These are phyloP conservation scores for Ellobium chinense DNA, from an alignment of 2,888 invertebrate genomes.

Conservation along the genomic window DNA sequence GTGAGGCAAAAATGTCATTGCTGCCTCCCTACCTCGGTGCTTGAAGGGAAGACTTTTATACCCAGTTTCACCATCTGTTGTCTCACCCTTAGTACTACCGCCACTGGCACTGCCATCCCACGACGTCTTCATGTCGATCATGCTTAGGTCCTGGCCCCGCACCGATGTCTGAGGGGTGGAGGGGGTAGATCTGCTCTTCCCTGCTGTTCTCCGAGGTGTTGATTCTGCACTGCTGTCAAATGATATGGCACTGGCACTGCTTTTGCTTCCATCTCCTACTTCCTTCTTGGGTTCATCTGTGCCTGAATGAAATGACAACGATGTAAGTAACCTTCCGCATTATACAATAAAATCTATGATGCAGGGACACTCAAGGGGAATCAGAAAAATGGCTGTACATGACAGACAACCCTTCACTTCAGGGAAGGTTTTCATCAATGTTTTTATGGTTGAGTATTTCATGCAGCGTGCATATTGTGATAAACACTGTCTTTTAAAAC, in stretches of 20 bases:
- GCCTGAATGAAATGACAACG: no score
- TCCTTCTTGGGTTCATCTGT: neutral
- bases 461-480: no score
- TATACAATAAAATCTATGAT: no score
- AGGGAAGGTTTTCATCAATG: no score
- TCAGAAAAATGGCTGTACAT: no score
- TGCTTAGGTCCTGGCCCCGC: slow-evolving; percentile 28
- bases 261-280: neutral
- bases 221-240: slow-evolving; percentile 39
- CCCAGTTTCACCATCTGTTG: slow-evolving; percentile 37
- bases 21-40: slow-evolving; percentile 39
- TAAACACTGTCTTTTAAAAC: no score
- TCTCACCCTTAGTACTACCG: slow-evolving; percentile 42
- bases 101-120: slow-evolving; percentile 44
- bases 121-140: slow-evolving; percentile 45
- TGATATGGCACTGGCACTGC: slow-evolving; percentile 13
- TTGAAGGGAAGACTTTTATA: slow-evolving; percentile 41
- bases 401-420: no score
- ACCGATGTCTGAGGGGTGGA: slow-evolving; percentile 22
- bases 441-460: no score
- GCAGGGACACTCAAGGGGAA: no score
- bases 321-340: no score
- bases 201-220: slow-evolving; percentile 5
- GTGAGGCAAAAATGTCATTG: neutral
- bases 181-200: neutral